Base-by-base conservation (phyloP, 2,797 vertebrate genomes). In the Neosilurus hyrtlii region DNA sequence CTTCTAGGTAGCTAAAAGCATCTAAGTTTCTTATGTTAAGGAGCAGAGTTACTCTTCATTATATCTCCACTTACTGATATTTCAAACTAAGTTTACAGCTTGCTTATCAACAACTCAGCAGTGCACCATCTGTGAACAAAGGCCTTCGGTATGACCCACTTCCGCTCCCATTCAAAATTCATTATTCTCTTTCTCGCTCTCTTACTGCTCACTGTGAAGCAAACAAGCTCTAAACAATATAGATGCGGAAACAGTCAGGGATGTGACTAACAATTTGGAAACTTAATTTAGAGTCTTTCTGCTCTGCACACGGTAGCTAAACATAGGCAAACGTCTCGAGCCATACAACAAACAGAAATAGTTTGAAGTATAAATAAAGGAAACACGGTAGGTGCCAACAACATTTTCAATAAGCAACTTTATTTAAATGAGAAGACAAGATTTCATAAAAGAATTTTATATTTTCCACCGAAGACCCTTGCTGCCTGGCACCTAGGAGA, bases 61-160 rank as follows among this genome's bases (percentile, higher is more conserved):
- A 51, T 63, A 62, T 20, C 15, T 51, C 43, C 26, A 65, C 61
- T 16, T 26, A 51, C 76, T 0, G n/a, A 78, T 51, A 78, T 65
- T n/a, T 20, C 37, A 65, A 63, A 24, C 35, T 63, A 62, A 66
- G 62, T 66, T 80, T 67, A 80, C 62, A 73, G 68, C 52, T 67
- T 78, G 74, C 63, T 59, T 67, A 82, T 59, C 61, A 68, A 24
- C 79, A 71, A 71, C 54, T 81, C 67, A 71, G 62, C 30, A 65
- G 81, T 73, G 51, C 87, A 87, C 89, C 88, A 89, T 91, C 90
- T 91, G 89, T 88, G 90, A 90, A 89, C 90, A 90, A 89, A 92
- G 88, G 66, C 86, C 86, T 89, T 89, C 88, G 83, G 83, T 84
- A 76, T 90, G 90, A 92, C 92, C 91, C 90, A 91, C 88, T 92